Percentiles rank a stretch among this genome's conserved stretches.
phyloP scores from a whole-genome alignment of 2,113 vertebrate species.

The Diadophis punctatus region DNA sequence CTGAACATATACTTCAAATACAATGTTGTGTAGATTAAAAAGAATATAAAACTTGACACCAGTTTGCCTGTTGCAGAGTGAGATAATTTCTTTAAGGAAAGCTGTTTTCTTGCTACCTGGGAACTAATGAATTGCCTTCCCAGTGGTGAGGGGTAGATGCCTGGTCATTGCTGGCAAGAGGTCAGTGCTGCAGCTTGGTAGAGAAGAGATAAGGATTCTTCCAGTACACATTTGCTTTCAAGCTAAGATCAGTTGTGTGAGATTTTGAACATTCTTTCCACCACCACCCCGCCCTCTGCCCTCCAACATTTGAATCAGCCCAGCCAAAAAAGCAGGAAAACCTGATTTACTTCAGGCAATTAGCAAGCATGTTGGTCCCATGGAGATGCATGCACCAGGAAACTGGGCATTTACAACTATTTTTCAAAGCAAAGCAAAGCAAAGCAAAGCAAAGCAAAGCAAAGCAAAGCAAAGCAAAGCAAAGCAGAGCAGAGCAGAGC shows the following conservation, averaged over 20 bases:
- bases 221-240: background rate
- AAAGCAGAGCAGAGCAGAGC: background rate
- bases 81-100: slow-evolving; percentile 12
- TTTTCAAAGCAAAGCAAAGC: background rate
- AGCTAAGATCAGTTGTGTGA: background rate
- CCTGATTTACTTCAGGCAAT: background rate
- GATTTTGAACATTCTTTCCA: background rate
- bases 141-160: background rate
- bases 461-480: background rate
- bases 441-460: background rate
- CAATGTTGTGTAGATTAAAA: slow-evolving; percentile 11
- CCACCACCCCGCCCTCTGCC: no score
- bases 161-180: background rate
- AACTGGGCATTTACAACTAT: background rate
- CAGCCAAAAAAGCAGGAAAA: background rate
- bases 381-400: background rate
- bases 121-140: slow-evolving; percentile 3
- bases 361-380: background rate
- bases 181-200: background rate
- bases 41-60: background rate
- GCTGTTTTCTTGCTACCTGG: background rate
- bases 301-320: background rate
- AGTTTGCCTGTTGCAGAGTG: background rate
- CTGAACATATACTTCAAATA: background rate
- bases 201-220: background rate